Evolutionary conservation across 1,140 invertebrate species (phyloP).

Genomic region (Drepana arcuata): DNA sequence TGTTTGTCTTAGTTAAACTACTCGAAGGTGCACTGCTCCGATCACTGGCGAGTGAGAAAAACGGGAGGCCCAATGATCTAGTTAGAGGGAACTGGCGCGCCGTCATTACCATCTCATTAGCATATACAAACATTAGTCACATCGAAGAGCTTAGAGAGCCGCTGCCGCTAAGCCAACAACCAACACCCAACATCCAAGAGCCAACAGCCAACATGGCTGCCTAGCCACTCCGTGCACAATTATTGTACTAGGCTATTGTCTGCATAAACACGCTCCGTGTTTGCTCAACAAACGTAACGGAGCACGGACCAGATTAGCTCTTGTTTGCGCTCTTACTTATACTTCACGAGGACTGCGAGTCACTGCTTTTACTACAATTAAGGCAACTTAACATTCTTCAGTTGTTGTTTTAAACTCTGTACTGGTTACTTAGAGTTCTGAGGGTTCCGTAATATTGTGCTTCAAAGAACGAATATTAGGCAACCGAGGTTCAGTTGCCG

Average conservation of each 20-base stretch:
- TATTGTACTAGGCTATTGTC: slow-evolving; percentile 64
- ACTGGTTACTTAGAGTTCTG: too few species aligned
- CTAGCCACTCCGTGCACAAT: slow-evolving; percentile 47
- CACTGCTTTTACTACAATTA: too few species aligned
- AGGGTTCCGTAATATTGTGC: too few species aligned
- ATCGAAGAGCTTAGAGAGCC: slow-evolving; percentile 45
- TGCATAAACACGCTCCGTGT: slow-evolving; percentile 44
- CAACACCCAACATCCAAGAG: too few species aligned
- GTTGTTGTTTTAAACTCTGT: too few species aligned
- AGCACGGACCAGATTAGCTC: slow-evolving; percentile 50
- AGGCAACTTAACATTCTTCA: too few species aligned
- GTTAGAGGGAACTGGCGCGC: slow-evolving; percentile 39
- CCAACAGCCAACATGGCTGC: too few species aligned
- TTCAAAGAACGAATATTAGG: too few species aligned
- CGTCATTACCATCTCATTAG: slow-evolving; percentile 63
- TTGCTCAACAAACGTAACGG: slow-evolving; percentile 59
- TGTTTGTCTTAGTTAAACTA: slow-evolving; percentile 23
- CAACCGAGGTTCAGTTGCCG: too few species aligned
- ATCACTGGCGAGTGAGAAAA: slow-evolving; percentile 24
- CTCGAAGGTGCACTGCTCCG: slow-evolving; percentile 30
- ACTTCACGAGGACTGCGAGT: too few species aligned
- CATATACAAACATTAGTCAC: slow-evolving; percentile 63
- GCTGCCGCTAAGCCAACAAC: slow-evolving; percentile 47
- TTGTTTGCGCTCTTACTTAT: slow-evolving; percentile 47
- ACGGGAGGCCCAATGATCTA: slow-evolving; percentile 47